phyloP scores from a whole-genome alignment of 2,113 vertebrate genomes.

The Marmota flaviventris region DNA sequence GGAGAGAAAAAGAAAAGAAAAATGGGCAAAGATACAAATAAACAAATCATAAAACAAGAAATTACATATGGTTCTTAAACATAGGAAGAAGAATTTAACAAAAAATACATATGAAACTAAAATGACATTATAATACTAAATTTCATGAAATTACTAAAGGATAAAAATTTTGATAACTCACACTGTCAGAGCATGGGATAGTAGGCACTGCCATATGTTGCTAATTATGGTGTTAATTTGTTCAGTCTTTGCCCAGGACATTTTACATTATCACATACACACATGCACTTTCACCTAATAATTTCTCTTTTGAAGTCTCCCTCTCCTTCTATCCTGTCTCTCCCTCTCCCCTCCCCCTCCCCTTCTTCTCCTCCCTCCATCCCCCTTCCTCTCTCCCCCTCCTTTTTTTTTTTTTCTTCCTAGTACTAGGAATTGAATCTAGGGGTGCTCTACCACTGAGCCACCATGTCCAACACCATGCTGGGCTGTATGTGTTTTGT shows the following conservation, averaged over 20 bases:
- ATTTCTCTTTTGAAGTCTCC: neutral
- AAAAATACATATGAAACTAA: neutral
- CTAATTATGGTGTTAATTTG: neutral
- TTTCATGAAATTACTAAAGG: slow-evolving; percentile 23
- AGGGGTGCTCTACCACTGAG: neutral
- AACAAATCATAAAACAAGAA: neutral
- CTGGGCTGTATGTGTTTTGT: too few relatives aligned
- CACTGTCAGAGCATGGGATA: neutral
- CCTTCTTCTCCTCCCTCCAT: too few relatives aligned
- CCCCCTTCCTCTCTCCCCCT: too few relatives aligned
- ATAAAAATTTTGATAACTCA: neutral
- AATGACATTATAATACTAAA: neutral
- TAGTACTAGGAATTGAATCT: neutral
- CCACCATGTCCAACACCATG: too few relatives aligned
- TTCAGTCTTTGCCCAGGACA: neutral
- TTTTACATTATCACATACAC: neutral
- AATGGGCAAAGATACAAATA: neutral
- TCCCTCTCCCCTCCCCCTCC: neutral
- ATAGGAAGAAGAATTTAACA: neutral
- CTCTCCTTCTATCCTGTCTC: neutral
- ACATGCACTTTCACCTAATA: neutral
- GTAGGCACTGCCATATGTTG: too few relatives aligned
- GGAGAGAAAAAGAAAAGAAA: neutral
- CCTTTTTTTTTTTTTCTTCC: neutral
- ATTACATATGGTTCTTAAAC: neutral